Evolutionary conservation across 2,797 vertebrate species (phyloP), one percentile per base, ranked within the genome.

Genomic region (Oceanodroma leucorhoa): DNA sequence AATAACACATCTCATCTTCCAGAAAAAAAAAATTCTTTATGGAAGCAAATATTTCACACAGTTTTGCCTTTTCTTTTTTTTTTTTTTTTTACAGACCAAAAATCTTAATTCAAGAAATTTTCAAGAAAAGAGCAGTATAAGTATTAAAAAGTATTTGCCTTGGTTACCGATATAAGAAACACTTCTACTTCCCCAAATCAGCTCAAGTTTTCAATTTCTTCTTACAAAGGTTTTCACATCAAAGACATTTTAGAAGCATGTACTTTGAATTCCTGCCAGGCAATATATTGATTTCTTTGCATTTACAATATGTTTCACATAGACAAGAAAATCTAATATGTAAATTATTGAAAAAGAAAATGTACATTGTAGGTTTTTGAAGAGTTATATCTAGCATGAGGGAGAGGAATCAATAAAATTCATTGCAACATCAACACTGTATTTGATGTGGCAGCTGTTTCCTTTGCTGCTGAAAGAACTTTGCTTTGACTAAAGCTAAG

Each of bases 361-460:
- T 43, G 5, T 67, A 65, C 62, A 62, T 29, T 45, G 22, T 22
- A 91, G n/a, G 38, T 26, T 62, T 89, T 58, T 66, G 61, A 95
- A 90, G 29, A 84, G 20, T 40, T 66, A 29, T 61, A 77, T 69
- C 36, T 53, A 67, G 30, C 30, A 72, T 81, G 57, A 93, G 29
- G 50, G 30, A 71, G 10, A 3, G 2, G 9, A 92, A 48, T 79
- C 61, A 79, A 75, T 89, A 76, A 92, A 93, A 94, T 89, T 82
- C 27, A 78, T 64, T 87, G 40, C 51, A 87, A 53, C 38, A 76
- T 46, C 60, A 89, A 83, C 50, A 66, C 18, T 40, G 5, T 60
- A 29, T 66, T 75, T 90, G 71, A 81, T 84, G 58, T 57, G 38
- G 71, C 93, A 95, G 82, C 50, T 96, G 67, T 88, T 96, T 89